Conservation (phyloP, 2,797 vertebrate species). For the Gallinago stenura region DNA sequence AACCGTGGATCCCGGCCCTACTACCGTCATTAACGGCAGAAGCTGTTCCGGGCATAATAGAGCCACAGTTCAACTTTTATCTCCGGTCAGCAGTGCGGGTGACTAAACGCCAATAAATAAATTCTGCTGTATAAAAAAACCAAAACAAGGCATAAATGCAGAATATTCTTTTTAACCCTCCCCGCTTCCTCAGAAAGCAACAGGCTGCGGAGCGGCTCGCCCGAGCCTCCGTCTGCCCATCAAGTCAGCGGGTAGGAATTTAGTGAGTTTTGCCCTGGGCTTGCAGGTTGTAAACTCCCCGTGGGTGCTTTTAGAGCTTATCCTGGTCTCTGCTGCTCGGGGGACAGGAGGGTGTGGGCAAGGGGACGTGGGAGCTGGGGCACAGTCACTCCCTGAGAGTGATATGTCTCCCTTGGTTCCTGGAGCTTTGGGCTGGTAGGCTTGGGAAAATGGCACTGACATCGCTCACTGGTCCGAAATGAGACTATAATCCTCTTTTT, state of each 20-base stretch:
- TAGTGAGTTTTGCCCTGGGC: background rate
- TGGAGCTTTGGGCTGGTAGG: background rate
- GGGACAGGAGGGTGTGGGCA: fast-evolving
- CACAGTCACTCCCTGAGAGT: fast-evolving
- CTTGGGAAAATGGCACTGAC: fast-evolving
- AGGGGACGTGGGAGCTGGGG: background rate
- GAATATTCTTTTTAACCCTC: background rate
- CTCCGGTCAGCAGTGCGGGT: fast-evolving
- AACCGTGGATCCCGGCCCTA: background rate
- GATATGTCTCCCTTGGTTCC: background rate
- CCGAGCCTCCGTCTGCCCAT: background rate
- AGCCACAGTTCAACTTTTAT: background rate
- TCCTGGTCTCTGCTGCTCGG: background rate
- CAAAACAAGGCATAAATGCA: background rate
- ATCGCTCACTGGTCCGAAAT: background rate
- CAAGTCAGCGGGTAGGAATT: background rate
- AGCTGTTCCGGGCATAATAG: background rate
- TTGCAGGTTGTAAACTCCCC: background rate
- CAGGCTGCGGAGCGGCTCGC: background rate
- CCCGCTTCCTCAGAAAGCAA: background rate
- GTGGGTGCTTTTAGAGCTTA: background rate
- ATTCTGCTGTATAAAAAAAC: background rate
- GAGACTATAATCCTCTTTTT: background rate
- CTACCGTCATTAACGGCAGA: background rate
- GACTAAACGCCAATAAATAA: background rate